Evolutionary conservation across 2,797 vertebrate species (phyloP), one percentile per base, ranked within the genome.

Genomic region (Danio tinwini): DNA sequence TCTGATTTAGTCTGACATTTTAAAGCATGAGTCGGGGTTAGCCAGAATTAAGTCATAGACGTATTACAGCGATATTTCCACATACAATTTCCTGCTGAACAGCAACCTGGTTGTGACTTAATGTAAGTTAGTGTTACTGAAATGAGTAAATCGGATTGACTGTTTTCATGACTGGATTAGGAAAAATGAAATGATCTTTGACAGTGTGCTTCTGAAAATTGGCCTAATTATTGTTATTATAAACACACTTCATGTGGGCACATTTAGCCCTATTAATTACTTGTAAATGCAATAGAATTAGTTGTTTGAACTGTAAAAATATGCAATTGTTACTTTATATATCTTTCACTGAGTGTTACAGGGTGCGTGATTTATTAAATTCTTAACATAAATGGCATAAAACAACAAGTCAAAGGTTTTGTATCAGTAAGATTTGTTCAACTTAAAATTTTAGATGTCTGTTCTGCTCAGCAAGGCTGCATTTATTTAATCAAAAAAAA

Each of bases 1-100:
- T 80, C 77, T 73, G 59, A 73, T 80, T 80, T 73, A 80, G 77
- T 64, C 56, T 78, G 76, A 78, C 77, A 73, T 80, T 73, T 56
- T 80, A 64, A 64, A 80, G 61, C 69, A 56, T 19, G 77, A 64
- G 61, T 39, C 21, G 61, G 68, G 69, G 69, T 80, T 80, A 45
- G 61, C 69, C 78, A 73, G 44, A 65, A 64, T 73, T 80, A 80
- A 73, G 78, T 80, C 78, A 80, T 39, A 39, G 68, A 17, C 37
- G 13, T 50, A 80, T 73, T 80, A 80, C 78, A 65, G 69, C 47
- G 69, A 73, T 80, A 80, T 80, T 65, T 73, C 78, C 78, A 80
- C 69, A 56, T 80, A 40, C 59, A 73, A 47, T 80, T 79, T 71
- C 77, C 59, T 64, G 68, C 58, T 40, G 5, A 72, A 72, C 52